Evolutionary conservation across 2,888 invertebrate species (phyloP).

Genomic region (Hypsopygia costalis): DNA sequence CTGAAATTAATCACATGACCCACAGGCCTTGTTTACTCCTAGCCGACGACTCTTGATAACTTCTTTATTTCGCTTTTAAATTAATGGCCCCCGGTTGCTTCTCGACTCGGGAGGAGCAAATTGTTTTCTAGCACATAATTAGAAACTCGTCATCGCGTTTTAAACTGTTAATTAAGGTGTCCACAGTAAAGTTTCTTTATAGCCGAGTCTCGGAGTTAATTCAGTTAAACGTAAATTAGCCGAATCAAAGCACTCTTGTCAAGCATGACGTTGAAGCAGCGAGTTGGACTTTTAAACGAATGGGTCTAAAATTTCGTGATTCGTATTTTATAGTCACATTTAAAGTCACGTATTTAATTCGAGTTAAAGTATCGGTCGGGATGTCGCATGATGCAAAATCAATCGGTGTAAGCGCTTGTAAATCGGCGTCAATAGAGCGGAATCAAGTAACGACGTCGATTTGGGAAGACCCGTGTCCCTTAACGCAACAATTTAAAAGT

Average conservation of each 20-base stretch:
- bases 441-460: constrained; percentile 1
- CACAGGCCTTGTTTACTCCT: constrained; percentile 49
- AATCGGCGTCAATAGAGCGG: not conserved
- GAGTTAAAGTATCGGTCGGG: not conserved
- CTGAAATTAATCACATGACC: constrained; percentile 67
- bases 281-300: constrained; percentile 33
- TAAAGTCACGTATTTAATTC: constrained; percentile 42
- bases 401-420: not conserved
- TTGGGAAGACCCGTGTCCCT: constrained; percentile 1
- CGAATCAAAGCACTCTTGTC: constrained; percentile 60
- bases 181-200: constrained; percentile 52
- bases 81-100: constrained; percentile 28
- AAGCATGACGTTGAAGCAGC: constrained; percentile 38
- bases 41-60: constrained; percentile 45
- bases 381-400: not conserved
- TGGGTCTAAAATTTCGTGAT: constrained; percentile 22
- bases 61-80: constrained; percentile 48
- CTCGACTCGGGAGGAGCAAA: constrained; percentile 10
- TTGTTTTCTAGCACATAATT: constrained; percentile 20
- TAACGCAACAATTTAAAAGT: constrained; percentile 9
- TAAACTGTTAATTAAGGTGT: constrained; percentile 51
- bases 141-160: constrained; percentile 31
- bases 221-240: constrained; percentile 57
- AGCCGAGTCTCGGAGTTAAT: constrained; percentile 46
- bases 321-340: constrained; percentile 34